Evolutionary conservation across 2,797 vertebrate genomes (phyloP), one percentile per base, ranked within the genome.

Genomic region (Cirrhinus mrigala): DNA sequence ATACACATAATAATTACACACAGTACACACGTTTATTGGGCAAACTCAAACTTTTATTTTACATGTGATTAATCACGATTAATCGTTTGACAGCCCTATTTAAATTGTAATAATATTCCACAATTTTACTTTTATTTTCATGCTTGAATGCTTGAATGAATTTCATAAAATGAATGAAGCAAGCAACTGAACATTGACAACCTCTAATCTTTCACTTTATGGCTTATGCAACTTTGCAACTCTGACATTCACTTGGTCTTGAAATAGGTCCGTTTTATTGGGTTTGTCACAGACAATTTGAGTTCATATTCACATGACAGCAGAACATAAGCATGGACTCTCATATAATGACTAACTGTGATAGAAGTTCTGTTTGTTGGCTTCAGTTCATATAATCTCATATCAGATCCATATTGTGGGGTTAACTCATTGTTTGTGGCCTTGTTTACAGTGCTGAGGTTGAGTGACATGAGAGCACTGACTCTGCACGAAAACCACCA

Each of bases 401-500:
- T 79, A 33, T 29, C 15, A 44, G 6, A 58, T 56, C 3, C 3
- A 18, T 64, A 37, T 12, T 54, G 29, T 56, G 52, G 6, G 27
- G 9, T 66, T 66, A 66, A 66, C 27, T 29, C 24, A 2, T 66
- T 27, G 7, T 64, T 29, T 64, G 60, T 64, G 24, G 24, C n/a
- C 40, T 78, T 86, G 77, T 88, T 87, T 85, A 79, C 81, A 70
- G 64, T 40, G 44, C 24, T 78, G 69, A 82, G 76, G 88, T 86
- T 90, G 90, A 91, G 48, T 92, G 90, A 89, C 90, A 88, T 83
- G 92, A 76, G 81, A 87, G 85, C 83, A 91, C 92, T 88, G 92
- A 93, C 90, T 90, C 86, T 90, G 86, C 91, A 81, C 88, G 83
- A 91, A 91, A 91, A 88, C 93, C 90, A 92, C 86, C 87, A 88